Evolutionary conservation across 2,113 vertebrate genomes (phyloP), one percentile per base, ranked within the genome.

Genomic region (Epinephelus moara): DNA sequence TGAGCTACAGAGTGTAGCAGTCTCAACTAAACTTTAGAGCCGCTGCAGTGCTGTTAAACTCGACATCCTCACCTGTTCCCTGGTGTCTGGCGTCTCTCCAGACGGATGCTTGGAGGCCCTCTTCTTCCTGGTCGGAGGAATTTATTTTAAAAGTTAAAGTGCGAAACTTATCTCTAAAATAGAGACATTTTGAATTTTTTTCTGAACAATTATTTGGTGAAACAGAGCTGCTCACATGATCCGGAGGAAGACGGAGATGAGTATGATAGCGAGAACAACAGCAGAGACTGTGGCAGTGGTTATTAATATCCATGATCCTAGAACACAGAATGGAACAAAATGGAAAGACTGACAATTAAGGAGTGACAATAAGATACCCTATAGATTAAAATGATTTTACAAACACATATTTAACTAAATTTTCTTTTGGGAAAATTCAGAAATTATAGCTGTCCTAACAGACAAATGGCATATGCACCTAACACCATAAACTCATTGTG

Each of bases 211-310:
- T 27, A 50, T 57, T 57, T 13, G 23, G 25, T 53, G 19, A 53
- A 70, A 70, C 27, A 55, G 50, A 53, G 10, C 10, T 4, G 19
- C 67, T 70, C 12, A 70, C 67, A 37, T 37, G 67, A 55, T 70
- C 27, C 49, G 37, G 12, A 55, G 19, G 19, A 53, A 21, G 49
- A 37, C 27, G 6, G 18, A n/a, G 19, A n/a, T 15, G 19, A 70
- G 4, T 70, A 53, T 1, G 19, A 37, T 10, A 1, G 27, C 12
- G 6, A 70, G 67, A 11, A 10, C 9, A 21, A 37, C 7, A 14
- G 7, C 50, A 70, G 67, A 27, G 14, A 37, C 27, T 30, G 67
- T 37, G 19, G 12, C 27, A 14, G 7, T 12, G 7, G 19, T 19
- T 21, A 21, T 33, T 33, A 42, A 69, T 14, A 6, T 69, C 67